Evolutionary conservation across 30 jellyfish, hydroid and myxozoan genomes (phyloP), one percentile per base, ranked within the genome.

Genomic region (Cassiopea xamachana): DNA sequence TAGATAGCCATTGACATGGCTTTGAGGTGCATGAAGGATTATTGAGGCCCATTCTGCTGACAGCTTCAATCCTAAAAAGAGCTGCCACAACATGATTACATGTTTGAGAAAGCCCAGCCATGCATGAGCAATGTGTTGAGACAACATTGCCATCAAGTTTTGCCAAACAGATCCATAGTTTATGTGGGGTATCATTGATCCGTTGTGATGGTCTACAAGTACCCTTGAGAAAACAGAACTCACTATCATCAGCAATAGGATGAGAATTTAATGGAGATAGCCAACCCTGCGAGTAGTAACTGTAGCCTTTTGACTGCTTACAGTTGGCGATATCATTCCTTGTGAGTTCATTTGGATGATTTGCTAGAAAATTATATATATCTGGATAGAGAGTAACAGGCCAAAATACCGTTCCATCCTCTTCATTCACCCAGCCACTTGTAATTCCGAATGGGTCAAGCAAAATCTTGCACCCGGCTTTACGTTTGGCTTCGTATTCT

Each of bases 11-110:
- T 48, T 69, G 76, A 46, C 77, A 71, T 7, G 96, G 73, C 44
- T 75, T 85, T 48, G 93, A 71, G 1, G 97, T 85, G 86, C 97
- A 92, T 16, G 96, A 89, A 14, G 90, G 92, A 74, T 92, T 92
- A 16, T 73, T 86, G 46, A 92, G 86, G 10, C 96, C 98, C 85
- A 75, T 80, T 73, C 98, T 79, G 75, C 61, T 69, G n/a, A 88
- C 96, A 51, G 93, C 93, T 80, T 86, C 96, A 73, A 92, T 82
- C 64, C 98, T 80, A 87, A 71, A 85, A 48, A 91, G 58, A 39
- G 97, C 97, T 15, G 97, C 97, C 7, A 92, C 95, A 62, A 91
- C 89, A 68, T 91, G 97, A 58, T 90, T 90, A 60, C 97, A 90
- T 69, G 94, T 83, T 48, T 79, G 95, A 47, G 92, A 72, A 87